phyloP scores from a whole-genome alignment of 2,113 vertebrate species.

The Phaethon lepturus region DNA sequence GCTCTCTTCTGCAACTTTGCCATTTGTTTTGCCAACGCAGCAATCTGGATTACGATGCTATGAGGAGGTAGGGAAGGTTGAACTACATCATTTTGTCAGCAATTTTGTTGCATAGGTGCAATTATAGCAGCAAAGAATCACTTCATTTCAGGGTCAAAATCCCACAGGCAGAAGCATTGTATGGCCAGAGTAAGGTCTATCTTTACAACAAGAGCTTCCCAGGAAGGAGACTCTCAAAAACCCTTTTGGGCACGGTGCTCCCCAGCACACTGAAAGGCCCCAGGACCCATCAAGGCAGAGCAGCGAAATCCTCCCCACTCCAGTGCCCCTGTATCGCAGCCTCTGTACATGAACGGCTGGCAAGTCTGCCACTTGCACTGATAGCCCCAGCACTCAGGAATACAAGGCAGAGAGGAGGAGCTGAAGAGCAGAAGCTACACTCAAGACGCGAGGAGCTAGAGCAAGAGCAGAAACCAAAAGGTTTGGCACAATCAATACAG shows the following conservation, averaged over 20 bases:
- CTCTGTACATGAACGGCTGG: neutral
- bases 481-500: neutral
- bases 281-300: neutral
- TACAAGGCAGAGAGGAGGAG: neutral
- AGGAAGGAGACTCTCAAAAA: neutral
- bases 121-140: neutral
- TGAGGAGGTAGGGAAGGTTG: neutral
- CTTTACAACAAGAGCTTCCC: neutral
- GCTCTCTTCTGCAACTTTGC: neutral
- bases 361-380: neutral
- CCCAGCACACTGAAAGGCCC: neutral
- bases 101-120: neutral
- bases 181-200: neutral
- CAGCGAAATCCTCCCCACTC: neutral
- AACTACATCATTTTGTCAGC: neutral
- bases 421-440: neutral
- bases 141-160: neutral
- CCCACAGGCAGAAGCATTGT: neutral
- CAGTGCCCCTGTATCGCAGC: accelerated
- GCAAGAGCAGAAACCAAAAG: neutral
- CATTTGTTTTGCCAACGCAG: neutral
- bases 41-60: neutral
- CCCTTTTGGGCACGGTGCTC: neutral
- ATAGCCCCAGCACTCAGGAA: neutral
- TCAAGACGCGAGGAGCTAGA: neutral